Evolutionary conservation across 2,888 invertebrate species (phyloP).

Genomic region (Drosophila lutescens): DNA sequence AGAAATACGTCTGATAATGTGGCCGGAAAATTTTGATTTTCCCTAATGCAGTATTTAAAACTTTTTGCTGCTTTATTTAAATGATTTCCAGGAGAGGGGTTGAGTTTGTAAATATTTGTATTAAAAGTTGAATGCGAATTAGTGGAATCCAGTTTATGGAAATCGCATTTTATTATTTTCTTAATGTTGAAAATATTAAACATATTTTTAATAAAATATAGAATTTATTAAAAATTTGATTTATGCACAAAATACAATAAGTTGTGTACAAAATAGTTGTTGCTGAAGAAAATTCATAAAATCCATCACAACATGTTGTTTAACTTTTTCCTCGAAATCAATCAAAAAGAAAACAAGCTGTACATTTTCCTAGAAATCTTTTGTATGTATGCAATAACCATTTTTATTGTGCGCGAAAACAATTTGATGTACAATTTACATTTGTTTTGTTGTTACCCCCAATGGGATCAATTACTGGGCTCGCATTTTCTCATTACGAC

Average conservation of each 20-base stretch:
- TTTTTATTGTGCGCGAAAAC: slow-evolving; percentile 29
- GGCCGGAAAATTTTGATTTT: slow-evolving; percentile 7
- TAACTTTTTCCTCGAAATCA: not conserved
- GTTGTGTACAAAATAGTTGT: no score
- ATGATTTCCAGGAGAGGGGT: no score
- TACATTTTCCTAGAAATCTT: not conserved
- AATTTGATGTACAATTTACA: slow-evolving; percentile 28
- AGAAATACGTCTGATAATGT: slow-evolving; percentile 19
- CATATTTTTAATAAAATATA: no score
- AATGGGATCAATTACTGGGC: slow-evolving; percentile 38
- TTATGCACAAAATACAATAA: no score
- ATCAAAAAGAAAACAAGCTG: not conserved
- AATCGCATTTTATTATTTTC: no score
- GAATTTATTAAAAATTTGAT: no score
- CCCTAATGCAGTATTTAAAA: not conserved
- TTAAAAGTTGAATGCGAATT: no score
- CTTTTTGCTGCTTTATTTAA: not conserved
- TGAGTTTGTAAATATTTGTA: not conserved
- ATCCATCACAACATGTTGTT: not conserved
- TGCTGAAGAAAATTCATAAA: not conserved
- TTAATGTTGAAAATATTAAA: no score
- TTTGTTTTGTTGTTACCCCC: slow-evolving; percentile 12
- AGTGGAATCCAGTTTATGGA: no score
- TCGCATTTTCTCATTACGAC: slow-evolving; percentile 32
- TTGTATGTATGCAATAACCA: slow-evolving; percentile 1